Evolutionary conservation across 2,113 vertebrate species (phyloP).

Genomic region (Strigops habroptila): DNA sequence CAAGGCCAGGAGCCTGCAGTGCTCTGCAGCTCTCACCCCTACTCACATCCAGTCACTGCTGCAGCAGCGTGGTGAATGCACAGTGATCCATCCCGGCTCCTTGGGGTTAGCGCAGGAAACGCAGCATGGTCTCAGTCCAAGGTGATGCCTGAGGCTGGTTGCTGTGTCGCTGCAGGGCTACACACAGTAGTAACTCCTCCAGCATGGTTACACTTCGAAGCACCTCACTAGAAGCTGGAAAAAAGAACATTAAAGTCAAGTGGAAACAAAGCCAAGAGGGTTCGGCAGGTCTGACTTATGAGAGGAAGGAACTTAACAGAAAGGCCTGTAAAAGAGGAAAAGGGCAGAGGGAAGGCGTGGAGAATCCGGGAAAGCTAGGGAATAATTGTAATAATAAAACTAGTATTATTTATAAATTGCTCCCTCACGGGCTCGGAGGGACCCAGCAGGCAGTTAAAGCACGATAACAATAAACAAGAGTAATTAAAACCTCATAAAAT

Average conservation of each 20-base stretch:
- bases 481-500: conserved; percentile 40
- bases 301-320: not conserved
- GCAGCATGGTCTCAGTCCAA: not conserved
- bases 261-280: not conserved
- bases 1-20: not conserved
- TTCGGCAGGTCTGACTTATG: not conserved
- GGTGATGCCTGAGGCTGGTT: not conserved
- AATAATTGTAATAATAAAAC: not conserved
- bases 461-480: conserved; percentile 34
- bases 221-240: not conserved
- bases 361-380: not conserved
- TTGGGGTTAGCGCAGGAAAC: not conserved
- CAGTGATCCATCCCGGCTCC: not conserved
- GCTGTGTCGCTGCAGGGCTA: not conserved
- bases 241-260: not conserved
- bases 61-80: rapidly evolving
- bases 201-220: not conserved
- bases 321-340: not conserved
- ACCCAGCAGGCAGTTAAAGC: conserved; percentile 10
- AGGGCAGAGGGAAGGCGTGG: not conserved
- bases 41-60: not conserved
- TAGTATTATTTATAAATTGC: not conserved
- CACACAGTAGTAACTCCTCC: not conserved
- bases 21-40: not conserved
- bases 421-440: not conserved